These are phyloP conservation scores for Sarcophaga bullata DNA, from an alignment of 1,140 invertebrate species.

Conservation along the genomic window DNA sequence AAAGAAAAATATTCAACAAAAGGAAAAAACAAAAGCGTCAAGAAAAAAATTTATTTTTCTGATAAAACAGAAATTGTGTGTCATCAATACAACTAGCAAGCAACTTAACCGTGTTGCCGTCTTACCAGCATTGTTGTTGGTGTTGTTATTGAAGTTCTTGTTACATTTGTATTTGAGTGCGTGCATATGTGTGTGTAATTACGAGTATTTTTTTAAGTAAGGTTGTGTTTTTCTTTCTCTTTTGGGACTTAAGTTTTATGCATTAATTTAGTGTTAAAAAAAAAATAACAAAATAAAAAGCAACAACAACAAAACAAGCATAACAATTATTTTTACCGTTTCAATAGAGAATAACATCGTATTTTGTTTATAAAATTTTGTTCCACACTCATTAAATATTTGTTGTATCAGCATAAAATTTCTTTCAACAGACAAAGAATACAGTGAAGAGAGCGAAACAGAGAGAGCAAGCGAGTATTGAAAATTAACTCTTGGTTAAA, in stretches of 20 bases:
- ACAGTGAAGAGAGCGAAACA: not conserved
- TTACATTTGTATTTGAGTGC: not conserved
- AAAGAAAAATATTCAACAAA: not conserved
- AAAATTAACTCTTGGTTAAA: too few relatives aligned
- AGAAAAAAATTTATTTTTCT: constrained; percentile 17
- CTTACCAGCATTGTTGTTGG: not conserved
- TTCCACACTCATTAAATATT: not conserved
- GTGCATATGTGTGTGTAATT: not conserved
- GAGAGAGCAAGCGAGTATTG: not conserved
- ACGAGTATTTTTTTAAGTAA: too few relatives aligned
- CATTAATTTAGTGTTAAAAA: not conserved
- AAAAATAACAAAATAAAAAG: not conserved
- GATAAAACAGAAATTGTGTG: constrained; percentile 17
- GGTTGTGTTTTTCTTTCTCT: not conserved
- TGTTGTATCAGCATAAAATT: not conserved
- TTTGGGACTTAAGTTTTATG: not conserved
- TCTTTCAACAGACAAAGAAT: not conserved
- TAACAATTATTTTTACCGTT: not conserved
- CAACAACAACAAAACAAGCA: not conserved
- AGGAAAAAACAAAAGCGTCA: not conserved
- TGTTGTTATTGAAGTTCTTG: not conserved
- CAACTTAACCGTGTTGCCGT: not conserved
- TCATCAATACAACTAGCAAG: not conserved
- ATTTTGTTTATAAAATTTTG: not conserved
- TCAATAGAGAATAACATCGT: not conserved